phyloP scores from a whole-genome alignment of 2,888 invertebrate genomes.

The Plebejus anna region DNA sequence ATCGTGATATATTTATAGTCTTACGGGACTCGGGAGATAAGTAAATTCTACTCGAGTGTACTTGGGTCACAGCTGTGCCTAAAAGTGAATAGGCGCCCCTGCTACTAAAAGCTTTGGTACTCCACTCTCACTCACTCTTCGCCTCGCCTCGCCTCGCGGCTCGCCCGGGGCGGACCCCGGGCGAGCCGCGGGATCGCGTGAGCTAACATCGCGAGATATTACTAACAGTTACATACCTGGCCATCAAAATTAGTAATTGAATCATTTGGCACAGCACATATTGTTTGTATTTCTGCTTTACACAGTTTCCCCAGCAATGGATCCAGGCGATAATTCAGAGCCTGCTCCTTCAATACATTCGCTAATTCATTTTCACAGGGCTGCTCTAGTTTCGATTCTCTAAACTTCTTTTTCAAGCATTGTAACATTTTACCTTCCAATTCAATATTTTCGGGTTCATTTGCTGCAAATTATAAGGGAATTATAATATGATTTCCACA shows the following conservation, averaged over 20 bases:
- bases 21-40: not conserved
- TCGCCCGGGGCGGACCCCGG: too few relatives aligned
- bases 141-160: too few relatives aligned
- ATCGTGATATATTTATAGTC: not conserved
- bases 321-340: constrained; percentile 94
- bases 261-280: constrained; percentile 77
- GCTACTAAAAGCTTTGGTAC: too few relatives aligned
- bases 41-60: not conserved
- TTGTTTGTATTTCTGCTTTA: constrained; percentile 83
- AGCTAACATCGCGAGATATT: not conserved
- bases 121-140: too few relatives aligned
- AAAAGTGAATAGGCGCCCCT: too few relatives aligned
- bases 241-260: constrained; percentile 69
- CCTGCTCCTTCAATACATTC: constrained; percentile 90
- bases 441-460: constrained; percentile 82
- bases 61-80: too few relatives aligned
- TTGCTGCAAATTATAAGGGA: constrained; percentile 45
- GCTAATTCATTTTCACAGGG: constrained; percentile 91
- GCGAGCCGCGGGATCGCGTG: too few relatives aligned
- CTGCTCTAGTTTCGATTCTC: constrained; percentile 85
- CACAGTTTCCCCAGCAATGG: constrained; percentile 92
- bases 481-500: not conserved
- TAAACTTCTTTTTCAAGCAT: constrained; percentile 90
- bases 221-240: constrained; percentile 52
- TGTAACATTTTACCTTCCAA: constrained; percentile 90